Conservation (phyloP, 2,888 invertebrate genomes). For the Molanna angustata region DNA sequence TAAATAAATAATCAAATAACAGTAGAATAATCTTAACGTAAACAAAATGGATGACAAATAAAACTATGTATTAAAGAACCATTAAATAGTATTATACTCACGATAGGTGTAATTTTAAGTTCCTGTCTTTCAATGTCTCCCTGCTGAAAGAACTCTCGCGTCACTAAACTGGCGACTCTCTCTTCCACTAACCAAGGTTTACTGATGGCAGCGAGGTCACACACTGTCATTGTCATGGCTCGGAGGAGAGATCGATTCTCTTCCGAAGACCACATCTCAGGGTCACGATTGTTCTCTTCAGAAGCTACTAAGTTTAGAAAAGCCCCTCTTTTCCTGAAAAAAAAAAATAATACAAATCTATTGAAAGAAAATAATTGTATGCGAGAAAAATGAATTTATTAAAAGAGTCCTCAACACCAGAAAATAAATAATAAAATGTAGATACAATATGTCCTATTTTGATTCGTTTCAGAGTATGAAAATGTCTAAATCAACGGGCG, state of each 20-base stretch:
- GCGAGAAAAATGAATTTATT: no score
- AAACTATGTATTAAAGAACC: neutral
- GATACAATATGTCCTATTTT: no score
- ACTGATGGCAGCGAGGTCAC: conserved; percentile 91
- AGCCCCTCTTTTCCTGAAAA: conserved; percentile 76
- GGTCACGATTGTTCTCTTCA: conserved; percentile 41
- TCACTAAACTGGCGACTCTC: conserved; percentile 87
- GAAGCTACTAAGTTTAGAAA: conserved; percentile 72
- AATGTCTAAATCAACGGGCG: no score
- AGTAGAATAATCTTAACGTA: neutral
- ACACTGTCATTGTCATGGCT: conserved; percentile 94
- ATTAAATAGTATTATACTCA: conserved; percentile 47
- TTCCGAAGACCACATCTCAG: conserved; percentile 67
- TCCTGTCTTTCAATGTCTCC: conserved; percentile 88
- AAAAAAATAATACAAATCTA: conserved; percentile 25
- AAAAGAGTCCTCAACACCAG: no score
- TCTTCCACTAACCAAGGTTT: conserved; percentile 93
- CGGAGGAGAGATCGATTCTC: conserved; percentile 78
- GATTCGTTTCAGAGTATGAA: no score
- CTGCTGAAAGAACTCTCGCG: conserved; percentile 91
- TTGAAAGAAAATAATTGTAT: neutral
- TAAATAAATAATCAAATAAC: neutral
- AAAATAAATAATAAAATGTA: no score
- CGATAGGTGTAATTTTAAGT: conserved; percentile 87
- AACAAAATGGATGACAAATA: neutral